Conservation (phyloP, 2,888 invertebrate species). For the Lithophane semibrunnea region DNA sequence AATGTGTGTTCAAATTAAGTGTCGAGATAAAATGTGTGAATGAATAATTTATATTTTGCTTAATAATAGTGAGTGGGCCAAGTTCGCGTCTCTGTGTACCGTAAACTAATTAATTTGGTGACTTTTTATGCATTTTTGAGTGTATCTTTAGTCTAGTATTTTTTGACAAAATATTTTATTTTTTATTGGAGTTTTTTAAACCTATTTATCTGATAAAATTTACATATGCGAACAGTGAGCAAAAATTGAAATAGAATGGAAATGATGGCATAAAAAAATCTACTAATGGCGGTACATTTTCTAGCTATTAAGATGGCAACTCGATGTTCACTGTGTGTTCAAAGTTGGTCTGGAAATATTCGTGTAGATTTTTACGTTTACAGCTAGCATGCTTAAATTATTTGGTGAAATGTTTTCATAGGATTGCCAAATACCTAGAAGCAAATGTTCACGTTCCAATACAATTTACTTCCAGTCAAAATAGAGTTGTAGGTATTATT, state of each 20-base stretch:
- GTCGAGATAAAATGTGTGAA: conserved; percentile 47
- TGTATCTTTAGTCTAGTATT: conserved; percentile 28
- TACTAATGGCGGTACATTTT: no score
- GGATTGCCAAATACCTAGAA: no score
- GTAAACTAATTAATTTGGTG: conserved; percentile 52
- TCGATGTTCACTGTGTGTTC: no score
- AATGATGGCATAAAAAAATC: no score
- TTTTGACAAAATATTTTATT: conserved; percentile 11
- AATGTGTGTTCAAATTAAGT: conserved; percentile 41
- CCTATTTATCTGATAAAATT: not conserved
- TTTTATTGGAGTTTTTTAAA: not conserved
- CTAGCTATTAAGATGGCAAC: no score
- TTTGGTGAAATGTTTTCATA: not conserved
- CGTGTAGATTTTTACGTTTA: no score
- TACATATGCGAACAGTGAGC: not conserved
- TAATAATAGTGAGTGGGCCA: conserved; percentile 30
- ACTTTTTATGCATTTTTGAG: conserved; percentile 40
- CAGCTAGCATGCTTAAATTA: not conserved
- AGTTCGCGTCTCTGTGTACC: conserved; percentile 38
- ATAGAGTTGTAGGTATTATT: not conserved
- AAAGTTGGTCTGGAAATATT: no score
- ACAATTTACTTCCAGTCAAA: not conserved
- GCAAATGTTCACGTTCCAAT: not conserved
- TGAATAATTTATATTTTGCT: conserved; percentile 42
- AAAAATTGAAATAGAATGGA: not conserved